Conservation (phyloP, 1,140 invertebrate species). For the Saccostrea glomerata region DNA sequence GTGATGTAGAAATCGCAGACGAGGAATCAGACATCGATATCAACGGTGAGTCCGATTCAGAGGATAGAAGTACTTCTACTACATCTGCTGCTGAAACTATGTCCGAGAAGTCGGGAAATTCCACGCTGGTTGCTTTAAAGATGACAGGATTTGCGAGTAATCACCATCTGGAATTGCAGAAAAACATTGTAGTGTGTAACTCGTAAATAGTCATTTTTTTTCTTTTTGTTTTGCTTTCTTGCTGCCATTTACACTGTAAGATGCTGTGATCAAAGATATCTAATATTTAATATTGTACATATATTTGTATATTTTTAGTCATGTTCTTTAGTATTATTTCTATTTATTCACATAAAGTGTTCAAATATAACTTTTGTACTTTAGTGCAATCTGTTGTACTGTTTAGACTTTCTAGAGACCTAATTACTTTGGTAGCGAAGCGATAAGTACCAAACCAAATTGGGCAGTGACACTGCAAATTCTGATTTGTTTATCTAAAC, state of each 20-base stretch:
- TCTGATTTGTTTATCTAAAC: background rate
- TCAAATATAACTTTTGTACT: background rate
- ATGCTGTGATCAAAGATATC: background rate
- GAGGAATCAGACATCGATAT: background rate
- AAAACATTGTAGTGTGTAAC: background rate
- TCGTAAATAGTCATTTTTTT: background rate
- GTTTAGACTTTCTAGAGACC: background rate
- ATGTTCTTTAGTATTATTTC: background rate
- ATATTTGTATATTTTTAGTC: conserved; percentile 11
- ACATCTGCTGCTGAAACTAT: background rate
- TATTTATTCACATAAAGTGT: conserved; percentile 24
- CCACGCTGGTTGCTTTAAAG: background rate
- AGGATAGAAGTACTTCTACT: background rate
- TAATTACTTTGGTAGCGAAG: background rate
- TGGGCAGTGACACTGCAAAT: background rate
- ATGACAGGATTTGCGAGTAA: background rate
- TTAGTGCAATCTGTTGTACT: conserved; percentile 10
- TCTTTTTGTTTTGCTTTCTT: background rate
- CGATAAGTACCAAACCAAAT: background rate
- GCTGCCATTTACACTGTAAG: conserved; percentile 4
- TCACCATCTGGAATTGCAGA: conserved; percentile 1
- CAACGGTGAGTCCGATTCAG: background rate
- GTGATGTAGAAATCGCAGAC: background rate
- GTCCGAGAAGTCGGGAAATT: background rate
- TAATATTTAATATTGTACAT: background rate